Percentiles rank a stretch among this genome's conserved stretches.
These are phyloP conservation scores for Mizuhopecten yessoensis DNA, from an alignment of 1,140 invertebrate species.

Conservation along the genomic window DNA sequence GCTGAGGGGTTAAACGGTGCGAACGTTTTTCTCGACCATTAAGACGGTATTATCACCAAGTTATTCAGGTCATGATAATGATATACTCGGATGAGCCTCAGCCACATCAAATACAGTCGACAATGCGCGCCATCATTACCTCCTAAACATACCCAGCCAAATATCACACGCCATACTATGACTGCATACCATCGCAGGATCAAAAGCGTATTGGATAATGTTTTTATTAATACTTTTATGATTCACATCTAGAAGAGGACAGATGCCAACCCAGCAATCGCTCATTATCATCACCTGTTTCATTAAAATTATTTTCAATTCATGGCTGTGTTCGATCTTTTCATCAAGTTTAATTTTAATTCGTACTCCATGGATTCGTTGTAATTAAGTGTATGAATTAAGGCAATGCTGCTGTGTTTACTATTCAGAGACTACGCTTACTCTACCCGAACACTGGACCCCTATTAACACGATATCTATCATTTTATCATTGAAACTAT, in stretches of 20 bases:
- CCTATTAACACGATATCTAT: too few species aligned
- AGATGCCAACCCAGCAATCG: neutral
- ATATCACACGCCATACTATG: neutral
- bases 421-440: too few species aligned
- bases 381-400: too few species aligned
- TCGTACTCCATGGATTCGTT: too few species aligned
- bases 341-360: too few species aligned
- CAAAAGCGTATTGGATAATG: neutral
- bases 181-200: neutral
- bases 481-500: too few species aligned
- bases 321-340: too few species aligned
- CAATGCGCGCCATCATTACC: neutral
- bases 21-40: neutral
- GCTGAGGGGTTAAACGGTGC: neutral
- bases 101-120: neutral
- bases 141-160: neutral
- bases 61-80: neutral
- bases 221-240: neutral
- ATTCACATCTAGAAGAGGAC: neutral
- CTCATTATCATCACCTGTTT: neutral
- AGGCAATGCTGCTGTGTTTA: too few species aligned
- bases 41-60: neutral
- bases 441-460: too few species aligned
- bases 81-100: slow-evolving; percentile 3
- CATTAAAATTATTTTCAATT: neutral